Conservation (phyloP, 1,140 invertebrate genomes). For the Leptopilina boulardi region DNA sequence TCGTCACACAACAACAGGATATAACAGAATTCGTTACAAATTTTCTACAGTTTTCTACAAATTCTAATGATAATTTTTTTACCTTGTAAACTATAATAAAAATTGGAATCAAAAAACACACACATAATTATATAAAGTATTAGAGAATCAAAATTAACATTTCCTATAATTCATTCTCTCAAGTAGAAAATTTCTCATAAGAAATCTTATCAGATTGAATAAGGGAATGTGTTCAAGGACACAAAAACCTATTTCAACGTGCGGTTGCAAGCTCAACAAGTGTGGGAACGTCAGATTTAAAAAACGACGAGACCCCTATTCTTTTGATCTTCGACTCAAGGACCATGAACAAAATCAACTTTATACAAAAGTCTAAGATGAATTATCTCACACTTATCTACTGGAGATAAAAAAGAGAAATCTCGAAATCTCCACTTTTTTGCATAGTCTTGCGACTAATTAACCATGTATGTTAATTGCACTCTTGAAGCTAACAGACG, state of each 20-base stretch:
- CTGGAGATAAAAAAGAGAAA: not conserved
- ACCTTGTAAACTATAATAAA: too few species aligned
- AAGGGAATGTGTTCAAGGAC: not conserved
- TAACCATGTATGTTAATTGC: constrained; percentile 58
- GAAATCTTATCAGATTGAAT: constrained; percentile 1
- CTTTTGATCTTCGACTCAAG: constrained; percentile 59
- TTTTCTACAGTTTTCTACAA: too few species aligned
- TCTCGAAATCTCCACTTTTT: constrained; percentile 3
- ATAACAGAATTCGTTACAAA: too few species aligned
- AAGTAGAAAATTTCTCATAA: not conserved
- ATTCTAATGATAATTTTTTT: too few species aligned
- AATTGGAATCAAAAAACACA: too few species aligned
- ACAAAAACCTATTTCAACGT: constrained; percentile 41
- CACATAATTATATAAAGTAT: too few species aligned
- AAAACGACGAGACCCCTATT: constrained; percentile 56
- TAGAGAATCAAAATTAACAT: too few species aligned
- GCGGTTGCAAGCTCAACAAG: constrained; percentile 61
- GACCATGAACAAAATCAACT: constrained; percentile 51
- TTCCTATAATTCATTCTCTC: not conserved
- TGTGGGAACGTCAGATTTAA: constrained; percentile 57
- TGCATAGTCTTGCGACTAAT: constrained; percentile 55
- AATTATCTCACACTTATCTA: constrained; percentile 32
- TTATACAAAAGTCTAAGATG: constrained; percentile 50
- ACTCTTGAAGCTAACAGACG: not conserved
- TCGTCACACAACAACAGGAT: too few species aligned